phyloP scores from a whole-genome alignment of 2,113 vertebrate species.

The Larimichthys crocea region DNA sequence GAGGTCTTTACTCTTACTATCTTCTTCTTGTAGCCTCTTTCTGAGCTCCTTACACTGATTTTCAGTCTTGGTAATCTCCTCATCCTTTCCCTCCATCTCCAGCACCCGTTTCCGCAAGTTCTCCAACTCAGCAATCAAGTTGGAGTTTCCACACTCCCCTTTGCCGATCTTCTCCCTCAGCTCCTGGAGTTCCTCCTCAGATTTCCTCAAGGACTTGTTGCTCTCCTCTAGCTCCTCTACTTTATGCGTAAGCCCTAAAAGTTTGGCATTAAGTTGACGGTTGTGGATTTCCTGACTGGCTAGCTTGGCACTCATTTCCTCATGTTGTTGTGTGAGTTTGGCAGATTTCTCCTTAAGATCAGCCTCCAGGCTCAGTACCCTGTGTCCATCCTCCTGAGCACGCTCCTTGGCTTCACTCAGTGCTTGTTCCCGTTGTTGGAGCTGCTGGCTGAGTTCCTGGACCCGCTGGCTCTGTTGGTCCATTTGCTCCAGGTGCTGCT shows the following conservation, averaged over 20 bases:
- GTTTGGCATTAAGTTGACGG: slow-evolving; percentile 89
- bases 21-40: slow-evolving; percentile 92
- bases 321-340: slow-evolving; percentile 91
- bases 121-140: slow-evolving; percentile 93
- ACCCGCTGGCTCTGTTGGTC: slow-evolving; percentile 93
- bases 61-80: slow-evolving; percentile 95
- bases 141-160: slow-evolving; percentile 93
- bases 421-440: slow-evolving; percentile 91
- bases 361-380: slow-evolving; percentile 89
- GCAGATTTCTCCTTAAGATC: slow-evolving; percentile 91
- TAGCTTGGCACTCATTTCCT: slow-evolving; percentile 93
- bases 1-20: slow-evolving; percentile 89
- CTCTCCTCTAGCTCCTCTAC: slow-evolving; percentile 94
- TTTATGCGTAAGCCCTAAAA: slow-evolving; percentile 87
- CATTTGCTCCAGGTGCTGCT: slow-evolving; percentile 96
- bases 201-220: slow-evolving; percentile 89
- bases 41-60: slow-evolving; percentile 91
- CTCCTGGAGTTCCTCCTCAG: slow-evolving; percentile 93
- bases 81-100: slow-evolving; percentile 98
- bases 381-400: slow-evolving; percentile 90
- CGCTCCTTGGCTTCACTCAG: slow-evolving; percentile 85
- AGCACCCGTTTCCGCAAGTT: slow-evolving; percentile 92
- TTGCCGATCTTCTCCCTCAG: slow-evolving; percentile 92
- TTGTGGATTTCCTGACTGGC: slow-evolving; percentile 89
- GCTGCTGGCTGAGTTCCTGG: slow-evolving; percentile 91